Conservation (phyloP, 2,113 vertebrate genomes). For the Heterotis niloticus region DNA sequence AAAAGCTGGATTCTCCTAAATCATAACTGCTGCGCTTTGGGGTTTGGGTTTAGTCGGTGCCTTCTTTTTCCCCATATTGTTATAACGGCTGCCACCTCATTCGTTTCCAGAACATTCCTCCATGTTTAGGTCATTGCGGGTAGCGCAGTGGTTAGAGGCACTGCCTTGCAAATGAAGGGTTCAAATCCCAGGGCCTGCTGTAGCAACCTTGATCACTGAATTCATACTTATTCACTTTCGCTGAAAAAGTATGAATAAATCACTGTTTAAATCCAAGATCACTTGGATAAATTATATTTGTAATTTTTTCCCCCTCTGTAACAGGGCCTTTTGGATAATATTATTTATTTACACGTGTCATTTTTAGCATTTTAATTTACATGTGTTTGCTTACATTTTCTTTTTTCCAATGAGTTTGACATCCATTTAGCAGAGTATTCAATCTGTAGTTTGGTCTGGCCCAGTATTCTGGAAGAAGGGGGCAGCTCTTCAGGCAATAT, state of each 20-base stretch:
- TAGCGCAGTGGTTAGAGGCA: neutral
- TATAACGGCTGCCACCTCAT: conserved; percentile 54
- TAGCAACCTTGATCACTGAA: too few relatives aligned
- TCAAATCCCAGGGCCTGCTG: neutral
- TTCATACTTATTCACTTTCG: too few relatives aligned
- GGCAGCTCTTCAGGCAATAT: conserved; percentile 61
- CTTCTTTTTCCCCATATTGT: conserved; percentile 48
- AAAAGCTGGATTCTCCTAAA: conserved; percentile 50
- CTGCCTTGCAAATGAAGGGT: neutral
- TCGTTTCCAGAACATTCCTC: conserved; percentile 2
- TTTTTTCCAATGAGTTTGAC: too few relatives aligned
- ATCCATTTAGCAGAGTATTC: neutral
- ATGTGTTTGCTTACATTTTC: too few relatives aligned
- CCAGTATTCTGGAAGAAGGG: conserved; percentile 14
- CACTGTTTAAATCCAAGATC: too few relatives aligned
- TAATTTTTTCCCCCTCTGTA: too few relatives aligned
- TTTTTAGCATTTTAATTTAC: neutral
- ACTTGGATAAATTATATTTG: too few relatives aligned
- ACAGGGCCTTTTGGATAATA: too few relatives aligned
- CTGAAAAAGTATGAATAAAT: too few relatives aligned
- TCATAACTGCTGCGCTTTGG: conserved; percentile 60
- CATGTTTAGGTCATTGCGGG: neutral
- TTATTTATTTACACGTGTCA: neutral
- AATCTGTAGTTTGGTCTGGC: neutral
- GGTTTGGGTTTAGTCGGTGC: conserved; percentile 48